Conservation (phyloP, 2,113 vertebrate species). For the Vimba vimba region DNA sequence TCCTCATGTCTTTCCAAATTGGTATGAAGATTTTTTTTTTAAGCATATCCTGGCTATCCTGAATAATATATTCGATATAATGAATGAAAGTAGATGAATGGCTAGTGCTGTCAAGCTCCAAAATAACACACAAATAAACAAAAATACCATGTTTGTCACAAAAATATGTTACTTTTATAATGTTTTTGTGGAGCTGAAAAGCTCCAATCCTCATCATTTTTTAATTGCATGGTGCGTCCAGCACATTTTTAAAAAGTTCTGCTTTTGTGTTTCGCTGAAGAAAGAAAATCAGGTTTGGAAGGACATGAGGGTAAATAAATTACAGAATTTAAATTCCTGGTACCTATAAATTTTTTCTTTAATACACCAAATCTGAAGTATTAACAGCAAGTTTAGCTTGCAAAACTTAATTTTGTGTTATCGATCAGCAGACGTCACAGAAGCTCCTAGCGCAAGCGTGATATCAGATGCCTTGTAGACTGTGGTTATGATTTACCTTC, state of each 20-base stretch:
- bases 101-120: background rate
- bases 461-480: constrained; percentile 18
- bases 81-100: background rate
- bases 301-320: background rate
- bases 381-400: constrained; percentile 26
- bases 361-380: background rate
- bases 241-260: background rate
- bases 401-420: constrained; percentile 4
- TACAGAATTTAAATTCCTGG: background rate
- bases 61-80: background rate
- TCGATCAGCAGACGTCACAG: constrained; percentile 37
- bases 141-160: background rate
- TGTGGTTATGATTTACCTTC: background rate
- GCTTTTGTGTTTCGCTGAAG: background rate
- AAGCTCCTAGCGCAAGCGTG: background rate
- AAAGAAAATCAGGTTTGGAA: background rate
- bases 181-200: background rate
- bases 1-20: background rate
- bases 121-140: background rate
- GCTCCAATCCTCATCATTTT: background rate
- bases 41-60: too few species aligned
- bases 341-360: background rate
- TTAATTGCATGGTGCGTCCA: background rate
- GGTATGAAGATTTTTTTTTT: background rate
- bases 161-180: background rate